Percentiles rank a stretch among this genome's conserved stretches.
Evolutionary conservation across 1,140 invertebrate genomes (phyloP).

Genomic region (Dryas iulia): DNA sequence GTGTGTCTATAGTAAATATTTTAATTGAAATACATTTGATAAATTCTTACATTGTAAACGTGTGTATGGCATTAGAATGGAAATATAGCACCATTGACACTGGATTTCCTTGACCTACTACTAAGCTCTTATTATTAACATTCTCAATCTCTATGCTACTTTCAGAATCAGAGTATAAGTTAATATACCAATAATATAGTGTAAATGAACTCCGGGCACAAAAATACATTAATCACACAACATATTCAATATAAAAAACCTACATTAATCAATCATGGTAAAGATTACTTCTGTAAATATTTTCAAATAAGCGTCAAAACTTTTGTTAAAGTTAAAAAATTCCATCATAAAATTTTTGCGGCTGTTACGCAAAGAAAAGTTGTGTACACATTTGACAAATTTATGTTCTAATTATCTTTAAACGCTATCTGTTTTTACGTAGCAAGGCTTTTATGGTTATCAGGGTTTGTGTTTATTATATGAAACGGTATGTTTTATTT

Average conservation of each 20-base stretch:
- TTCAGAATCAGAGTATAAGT: background rate
- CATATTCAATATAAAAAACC: background rate
- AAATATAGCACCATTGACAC: slow-evolving; percentile 52
- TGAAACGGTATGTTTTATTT: background rate
- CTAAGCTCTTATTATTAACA: slow-evolving; percentile 52
- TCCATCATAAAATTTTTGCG: slow-evolving; percentile 16
- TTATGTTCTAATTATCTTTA: slow-evolving; percentile 31
- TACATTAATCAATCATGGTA: background rate
- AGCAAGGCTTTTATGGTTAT: background rate
- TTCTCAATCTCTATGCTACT: slow-evolving; percentile 20
- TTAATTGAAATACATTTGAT: slow-evolving; percentile 3
- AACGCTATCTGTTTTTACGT: slow-evolving; percentile 5
- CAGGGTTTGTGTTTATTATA: background rate
- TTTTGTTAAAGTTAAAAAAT: slow-evolving; percentile 22
- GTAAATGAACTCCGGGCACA: background rate
- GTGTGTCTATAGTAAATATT: slow-evolving; percentile 4
- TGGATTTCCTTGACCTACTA: slow-evolving; percentile 64
- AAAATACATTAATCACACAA: background rate
- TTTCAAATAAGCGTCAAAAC: background rate
- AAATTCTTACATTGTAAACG: slow-evolving; percentile 1
- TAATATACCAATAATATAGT: too few relatives aligned
- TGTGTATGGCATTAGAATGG: slow-evolving; percentile 58
- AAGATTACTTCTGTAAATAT: background rate
- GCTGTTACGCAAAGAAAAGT: background rate
- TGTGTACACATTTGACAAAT: slow-evolving; percentile 30